Evolutionary conservation across 2,797 vertebrate species (phyloP).

Genomic region (Gorsachius magnificus): DNA sequence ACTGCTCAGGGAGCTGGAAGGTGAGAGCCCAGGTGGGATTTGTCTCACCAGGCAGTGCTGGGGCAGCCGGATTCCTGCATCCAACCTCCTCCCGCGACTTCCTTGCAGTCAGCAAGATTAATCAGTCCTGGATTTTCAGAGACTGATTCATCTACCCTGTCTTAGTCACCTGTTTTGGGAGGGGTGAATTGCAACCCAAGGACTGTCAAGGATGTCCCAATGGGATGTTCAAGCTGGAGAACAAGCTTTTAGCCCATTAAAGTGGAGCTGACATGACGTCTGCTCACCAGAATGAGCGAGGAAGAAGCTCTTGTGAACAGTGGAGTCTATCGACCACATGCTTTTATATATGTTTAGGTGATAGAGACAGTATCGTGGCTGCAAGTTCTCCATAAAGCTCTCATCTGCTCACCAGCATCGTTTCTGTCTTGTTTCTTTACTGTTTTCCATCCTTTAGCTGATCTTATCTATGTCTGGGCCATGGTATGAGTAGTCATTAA

Average conservation of each 20-base stretch:
- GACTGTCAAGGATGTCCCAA: background rate
- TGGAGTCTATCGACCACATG: background rate
- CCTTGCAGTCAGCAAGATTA: background rate
- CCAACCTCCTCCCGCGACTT: background rate
- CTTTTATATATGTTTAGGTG: background rate
- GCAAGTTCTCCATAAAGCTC: background rate
- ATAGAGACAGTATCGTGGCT: background rate
- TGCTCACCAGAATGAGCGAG: background rate
- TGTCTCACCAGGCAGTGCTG: background rate
- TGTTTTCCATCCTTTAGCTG: slow-evolving; percentile 8
- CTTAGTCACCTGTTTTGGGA: slow-evolving; percentile 17
- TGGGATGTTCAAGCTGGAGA: background rate
- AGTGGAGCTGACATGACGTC: background rate
- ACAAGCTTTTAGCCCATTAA: background rate
- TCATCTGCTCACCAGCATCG: background rate
- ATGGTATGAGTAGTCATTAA: background rate
- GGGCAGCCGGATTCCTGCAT: background rate
- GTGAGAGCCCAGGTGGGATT: slow-evolving; percentile 37
- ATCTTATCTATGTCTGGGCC: background rate
- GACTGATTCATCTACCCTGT: background rate
- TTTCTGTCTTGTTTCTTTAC: background rate
- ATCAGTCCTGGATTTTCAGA: background rate
- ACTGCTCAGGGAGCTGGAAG: background rate
- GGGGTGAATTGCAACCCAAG: background rate
- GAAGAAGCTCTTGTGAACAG: background rate